Evolutionary conservation across 2,797 vertebrate species (phyloP).

Genomic region (Lepilemur ruficaudatus): DNA sequence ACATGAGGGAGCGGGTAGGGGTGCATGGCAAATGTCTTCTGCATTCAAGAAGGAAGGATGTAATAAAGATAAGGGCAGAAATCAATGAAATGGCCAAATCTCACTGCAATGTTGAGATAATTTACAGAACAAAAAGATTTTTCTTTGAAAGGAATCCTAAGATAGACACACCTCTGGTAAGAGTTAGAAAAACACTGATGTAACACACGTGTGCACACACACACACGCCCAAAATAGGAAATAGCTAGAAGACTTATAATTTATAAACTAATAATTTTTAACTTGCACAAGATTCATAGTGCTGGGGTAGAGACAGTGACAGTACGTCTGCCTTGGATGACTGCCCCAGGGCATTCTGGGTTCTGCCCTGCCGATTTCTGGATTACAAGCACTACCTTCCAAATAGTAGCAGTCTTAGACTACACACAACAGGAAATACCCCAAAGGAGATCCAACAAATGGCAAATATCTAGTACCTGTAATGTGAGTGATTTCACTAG

Average conservation of each 20-base stretch:
- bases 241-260: not conserved
- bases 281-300: not conserved
- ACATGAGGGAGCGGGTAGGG: not conserved
- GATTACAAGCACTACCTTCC: not conserved
- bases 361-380: not conserved
- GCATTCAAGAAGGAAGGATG: not conserved
- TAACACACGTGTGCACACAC: not conserved
- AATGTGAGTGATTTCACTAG: not conserved
- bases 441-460: not conserved
- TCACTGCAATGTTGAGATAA: not conserved
- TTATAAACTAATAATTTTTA: not conserved
- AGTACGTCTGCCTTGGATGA: not conserved
- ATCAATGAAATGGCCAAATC: not conserved
- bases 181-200: not conserved
- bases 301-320: not conserved
- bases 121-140: not conserved
- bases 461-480: too few species aligned
- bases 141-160: conserved; percentile 29
- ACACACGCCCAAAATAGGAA: not conserved
- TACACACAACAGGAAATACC: not conserved
- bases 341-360: not conserved
- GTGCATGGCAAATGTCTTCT: not conserved
- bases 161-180: not conserved
- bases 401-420: not conserved
- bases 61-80: not conserved